Conservation (phyloP, 2,113 vertebrate species). For the Rallus limicola region DNA sequence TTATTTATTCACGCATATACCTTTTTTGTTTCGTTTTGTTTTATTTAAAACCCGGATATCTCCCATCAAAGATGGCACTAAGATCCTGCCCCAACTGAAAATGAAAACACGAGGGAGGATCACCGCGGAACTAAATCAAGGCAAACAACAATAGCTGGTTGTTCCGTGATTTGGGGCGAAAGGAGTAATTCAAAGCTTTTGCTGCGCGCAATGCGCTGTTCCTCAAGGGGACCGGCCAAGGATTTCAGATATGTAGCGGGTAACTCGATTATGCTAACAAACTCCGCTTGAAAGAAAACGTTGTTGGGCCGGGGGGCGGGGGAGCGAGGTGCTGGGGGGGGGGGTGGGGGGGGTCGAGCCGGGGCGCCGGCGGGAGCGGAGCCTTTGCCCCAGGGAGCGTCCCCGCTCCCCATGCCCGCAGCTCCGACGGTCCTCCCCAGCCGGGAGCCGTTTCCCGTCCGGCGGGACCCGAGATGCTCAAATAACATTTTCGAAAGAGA, state of each 20-base stretch:
- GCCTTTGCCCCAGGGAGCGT: not conserved
- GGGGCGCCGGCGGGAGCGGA: not conserved
- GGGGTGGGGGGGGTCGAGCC: not conserved
- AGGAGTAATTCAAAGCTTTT: slow-evolving; percentile 43
- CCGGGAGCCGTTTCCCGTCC: not conserved
- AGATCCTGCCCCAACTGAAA: not conserved
- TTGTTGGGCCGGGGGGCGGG: not conserved
- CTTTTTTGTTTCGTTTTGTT: not conserved
- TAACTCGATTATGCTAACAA: slow-evolving; percentile 60
- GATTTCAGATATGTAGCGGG: slow-evolving; percentile 38
- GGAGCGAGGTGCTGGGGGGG: not conserved
- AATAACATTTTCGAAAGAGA: not conserved
- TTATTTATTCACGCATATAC: not conserved
- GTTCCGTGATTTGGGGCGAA: slow-evolving; percentile 9
- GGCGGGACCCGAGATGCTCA: not conserved
- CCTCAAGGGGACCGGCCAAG: slow-evolving; percentile 17
- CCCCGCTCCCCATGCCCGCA: not conserved
- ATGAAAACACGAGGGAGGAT: not conserved
- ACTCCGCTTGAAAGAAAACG: not conserved
- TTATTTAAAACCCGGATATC: not conserved
- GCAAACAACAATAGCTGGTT: slow-evolving; percentile 22
- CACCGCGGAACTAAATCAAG: not conserved
- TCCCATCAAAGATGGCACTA: not conserved
- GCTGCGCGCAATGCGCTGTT: not conserved
- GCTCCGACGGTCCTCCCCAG: not conserved